Evolutionary conservation across 2,113 vertebrate genomes (phyloP).

Genomic region (Recurvirostra avosetta): DNA sequence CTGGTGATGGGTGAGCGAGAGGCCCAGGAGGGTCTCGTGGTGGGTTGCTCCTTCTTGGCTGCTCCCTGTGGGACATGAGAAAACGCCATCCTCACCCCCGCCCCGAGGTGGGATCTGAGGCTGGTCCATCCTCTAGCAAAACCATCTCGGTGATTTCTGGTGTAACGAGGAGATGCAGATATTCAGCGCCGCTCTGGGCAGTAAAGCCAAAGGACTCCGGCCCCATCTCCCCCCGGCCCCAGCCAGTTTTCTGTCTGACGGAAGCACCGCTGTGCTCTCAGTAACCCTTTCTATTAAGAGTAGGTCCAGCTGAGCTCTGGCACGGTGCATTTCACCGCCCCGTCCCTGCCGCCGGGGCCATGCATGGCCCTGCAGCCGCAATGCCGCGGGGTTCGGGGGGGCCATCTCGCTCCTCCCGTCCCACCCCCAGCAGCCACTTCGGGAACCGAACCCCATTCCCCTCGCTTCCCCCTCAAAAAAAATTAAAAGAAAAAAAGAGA

Average conservation of each 20-base stretch:
- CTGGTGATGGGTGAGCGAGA: fast-evolving
- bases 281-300: background rate
- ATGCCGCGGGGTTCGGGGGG: fast-evolving
- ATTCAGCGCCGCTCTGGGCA: background rate
- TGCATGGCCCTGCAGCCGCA: background rate
- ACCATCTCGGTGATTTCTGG: background rate
- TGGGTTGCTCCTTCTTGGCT: background rate
- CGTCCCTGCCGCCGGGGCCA: background rate
- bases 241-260: fast-evolving
- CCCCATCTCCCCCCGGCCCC: background rate
- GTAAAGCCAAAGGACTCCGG: background rate
- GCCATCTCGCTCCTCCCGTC: background rate
- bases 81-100: background rate
- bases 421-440: background rate
- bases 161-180: background rate
- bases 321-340: fast-evolving
- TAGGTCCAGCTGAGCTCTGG: background rate
- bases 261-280: background rate
- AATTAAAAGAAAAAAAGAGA: too few species aligned
- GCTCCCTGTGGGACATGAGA: background rate
- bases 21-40: fast-evolving
- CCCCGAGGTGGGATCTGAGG: background rate
- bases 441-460: background rate
- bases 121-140: background rate
- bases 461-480: background rate